Base-by-base conservation (phyloP, 2,888 invertebrate genomes). In the Sesia bembeciformis region DNA sequence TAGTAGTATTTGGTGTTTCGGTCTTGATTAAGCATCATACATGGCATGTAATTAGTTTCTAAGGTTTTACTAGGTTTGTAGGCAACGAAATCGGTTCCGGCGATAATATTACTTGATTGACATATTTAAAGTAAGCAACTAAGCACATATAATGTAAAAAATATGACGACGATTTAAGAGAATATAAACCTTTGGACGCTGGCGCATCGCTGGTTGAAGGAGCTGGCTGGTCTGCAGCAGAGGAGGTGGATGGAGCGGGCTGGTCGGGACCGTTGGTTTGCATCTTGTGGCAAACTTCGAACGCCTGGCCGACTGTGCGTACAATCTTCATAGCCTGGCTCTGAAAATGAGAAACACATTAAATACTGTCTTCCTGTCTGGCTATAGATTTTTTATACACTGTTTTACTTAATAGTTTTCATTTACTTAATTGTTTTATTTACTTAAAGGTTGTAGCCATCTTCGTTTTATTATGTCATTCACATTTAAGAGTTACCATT, bases 301-400 rank as follows among this genome's bases (percentile, higher is more conserved):
- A 99, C 43, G 99, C 99, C 90, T 99, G 99, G 52, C 99, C 99
- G 65, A 99, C 97, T 4, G 99, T 99, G 72, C 98, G 94, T 59
- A 99, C 99, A 67, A 99, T 97, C 67, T 96, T 93, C 97, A 99
- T 98, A 41, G 99, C 99, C 91, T 99, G 98, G 84, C 95, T 97
- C 98, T 98, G 93, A 7, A 59, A 63, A 66, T 65, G 72, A 70
- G 55, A 60, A 46, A 43, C 3, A 8, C 3, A 43, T 43, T 46
- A 1, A 39, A 53, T 23, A 23, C 23, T 23, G 23, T 23, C 23
- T 23, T 23, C 23, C 23, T 23, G 23, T 23, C 2, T 23, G 23
- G 2, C 23, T 23, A 23, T 23, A 23, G 23, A 1, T 1, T 23
- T 23, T 23, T 23, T 23, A 23, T 23, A 23, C 23, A 23, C 23